Conservation (phyloP, 2,888 invertebrate genomes). For the Imbricaverruca yamaguchii region DNA sequence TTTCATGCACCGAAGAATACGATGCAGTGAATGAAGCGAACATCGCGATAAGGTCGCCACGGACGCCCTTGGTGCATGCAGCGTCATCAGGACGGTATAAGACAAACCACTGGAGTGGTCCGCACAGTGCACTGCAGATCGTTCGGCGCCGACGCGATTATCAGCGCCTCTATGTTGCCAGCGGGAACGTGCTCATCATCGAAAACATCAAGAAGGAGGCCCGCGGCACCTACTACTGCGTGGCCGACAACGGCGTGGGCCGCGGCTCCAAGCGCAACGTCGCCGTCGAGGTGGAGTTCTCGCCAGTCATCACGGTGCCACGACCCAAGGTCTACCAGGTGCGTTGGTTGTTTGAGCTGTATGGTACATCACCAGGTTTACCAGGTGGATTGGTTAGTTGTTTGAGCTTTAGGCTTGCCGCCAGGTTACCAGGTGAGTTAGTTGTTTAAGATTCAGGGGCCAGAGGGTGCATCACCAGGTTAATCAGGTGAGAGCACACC, state of each 20-base stretch:
- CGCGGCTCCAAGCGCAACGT: conserved; percentile 69
- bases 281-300: conserved; percentile 77
- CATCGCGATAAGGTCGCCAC: no score
- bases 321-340: conserved; percentile 50
- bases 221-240: conserved; percentile 87
- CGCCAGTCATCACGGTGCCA: conserved; percentile 63
- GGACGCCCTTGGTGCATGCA: no score
- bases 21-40: no score
- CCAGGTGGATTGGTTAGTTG: background rate
- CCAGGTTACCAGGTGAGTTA: no score
- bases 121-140: no score
- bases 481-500: no score
- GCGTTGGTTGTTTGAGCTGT: background rate
- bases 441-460: no score
- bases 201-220: conserved; percentile 73
- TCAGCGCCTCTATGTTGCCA: conserved; percentile 37
- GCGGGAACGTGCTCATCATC: conserved; percentile 73
- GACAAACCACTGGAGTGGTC: no score
- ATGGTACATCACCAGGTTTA: background rate
- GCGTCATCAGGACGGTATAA: no score
- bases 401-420: background rate
- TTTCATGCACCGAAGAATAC: no score
- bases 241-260: conserved; percentile 56
- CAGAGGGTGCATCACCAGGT: no score
- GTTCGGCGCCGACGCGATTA: no score